Evolutionary conservation across 2,888 invertebrate species (phyloP).

Genomic region (Harpalus rubripes): DNA sequence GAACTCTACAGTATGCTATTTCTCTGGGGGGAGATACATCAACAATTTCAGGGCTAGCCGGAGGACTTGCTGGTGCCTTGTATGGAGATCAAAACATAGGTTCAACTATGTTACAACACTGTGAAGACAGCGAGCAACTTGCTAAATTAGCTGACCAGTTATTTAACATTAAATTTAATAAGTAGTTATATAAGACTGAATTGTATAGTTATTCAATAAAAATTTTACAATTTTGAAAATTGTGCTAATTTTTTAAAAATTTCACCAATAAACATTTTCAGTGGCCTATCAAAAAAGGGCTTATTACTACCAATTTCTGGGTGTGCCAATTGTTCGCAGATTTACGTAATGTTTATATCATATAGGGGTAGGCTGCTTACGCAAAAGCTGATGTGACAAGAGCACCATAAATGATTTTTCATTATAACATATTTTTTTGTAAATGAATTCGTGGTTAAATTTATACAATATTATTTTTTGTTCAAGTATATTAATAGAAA

Average conservation of each 20-base stretch:
- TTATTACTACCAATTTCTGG: too few species aligned
- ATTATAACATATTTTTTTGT: too few species aligned
- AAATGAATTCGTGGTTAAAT: too few species aligned
- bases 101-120: constrained; percentile 79
- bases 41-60: constrained; percentile 88
- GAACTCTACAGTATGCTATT: constrained; percentile 85
- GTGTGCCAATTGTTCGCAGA: too few species aligned
- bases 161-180: constrained; percentile 41
- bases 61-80: constrained; percentile 84
- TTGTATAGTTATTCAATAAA: constrained; percentile 28
- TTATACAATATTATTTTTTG: too few species aligned
- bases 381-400: too few species aligned
- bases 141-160: constrained; percentile 79
- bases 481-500: too few species aligned
- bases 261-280: background rate
- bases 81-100: constrained; percentile 81
- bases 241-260: background rate
- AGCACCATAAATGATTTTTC: too few species aligned
- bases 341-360: too few species aligned
- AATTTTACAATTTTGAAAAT: constrained; percentile 16
- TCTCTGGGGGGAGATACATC: constrained; percentile 88
- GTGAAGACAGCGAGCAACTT: constrained; percentile 81
- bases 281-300: too few species aligned
- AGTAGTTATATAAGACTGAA: constrained; percentile 13
- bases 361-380: too few species aligned